Evolutionary conservation across 2,797 vertebrate species (phyloP).

Genomic region (Steatocranus sp.): DNA sequence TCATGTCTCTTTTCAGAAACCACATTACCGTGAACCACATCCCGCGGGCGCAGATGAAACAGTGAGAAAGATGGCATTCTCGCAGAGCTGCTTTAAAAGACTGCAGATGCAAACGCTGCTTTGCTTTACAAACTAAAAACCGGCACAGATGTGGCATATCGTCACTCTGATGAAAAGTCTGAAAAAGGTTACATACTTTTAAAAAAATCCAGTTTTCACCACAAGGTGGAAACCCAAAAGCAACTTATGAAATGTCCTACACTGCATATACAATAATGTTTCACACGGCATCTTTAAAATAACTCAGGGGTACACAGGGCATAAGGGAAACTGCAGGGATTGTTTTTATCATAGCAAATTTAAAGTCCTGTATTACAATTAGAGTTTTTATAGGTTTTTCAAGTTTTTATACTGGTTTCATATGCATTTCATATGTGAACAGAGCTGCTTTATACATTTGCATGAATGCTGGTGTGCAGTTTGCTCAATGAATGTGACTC

Average conservation of each 20-base stretch:
- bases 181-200: neutral
- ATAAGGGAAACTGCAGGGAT: slow-evolving; percentile 20
- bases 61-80: slow-evolving; percentile 20
- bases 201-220: neutral
- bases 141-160: slow-evolving; percentile 15
- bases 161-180: neutral
- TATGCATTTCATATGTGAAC: neutral
- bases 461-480: neutral
- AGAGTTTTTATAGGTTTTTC: neutral
- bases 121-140: neutral
- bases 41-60: slow-evolving; percentile 52
- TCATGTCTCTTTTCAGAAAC: slow-evolving; percentile 55
- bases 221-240: neutral
- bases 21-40: slow-evolving; percentile 59
- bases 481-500: neutral
- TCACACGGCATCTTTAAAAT: neutral
- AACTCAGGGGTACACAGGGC: slow-evolving; percentile 20
- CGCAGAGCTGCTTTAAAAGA: neutral
- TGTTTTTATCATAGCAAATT: neutral
- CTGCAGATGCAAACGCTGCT: neutral
- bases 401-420: neutral
- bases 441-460: neutral
- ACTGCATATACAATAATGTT: neutral
- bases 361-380: neutral
- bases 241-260: neutral